These are phyloP conservation scores for Metacarcinus magister DNA, from an alignment of 2,888 invertebrate genomes.

Conservation along the genomic window DNA sequence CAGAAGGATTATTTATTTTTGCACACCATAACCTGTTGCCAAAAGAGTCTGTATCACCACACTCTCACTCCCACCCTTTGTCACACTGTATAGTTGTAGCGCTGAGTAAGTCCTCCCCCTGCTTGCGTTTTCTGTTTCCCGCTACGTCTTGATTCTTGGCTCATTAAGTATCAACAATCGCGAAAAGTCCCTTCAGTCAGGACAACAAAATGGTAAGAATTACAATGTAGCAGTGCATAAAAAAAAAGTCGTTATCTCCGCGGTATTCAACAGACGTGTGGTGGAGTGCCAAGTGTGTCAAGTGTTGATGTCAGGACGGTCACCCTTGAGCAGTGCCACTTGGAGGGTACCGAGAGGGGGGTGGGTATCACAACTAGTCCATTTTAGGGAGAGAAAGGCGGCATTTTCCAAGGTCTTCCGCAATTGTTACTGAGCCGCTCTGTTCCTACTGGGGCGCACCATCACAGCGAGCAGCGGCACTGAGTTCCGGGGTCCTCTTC, in stretches of 20 bases:
- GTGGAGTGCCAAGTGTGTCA: background rate
- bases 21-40: background rate
- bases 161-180: background rate
- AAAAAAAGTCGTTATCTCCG: background rate
- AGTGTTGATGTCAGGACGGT: background rate
- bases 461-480: background rate
- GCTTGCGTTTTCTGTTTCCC: background rate
- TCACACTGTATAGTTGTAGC: background rate
- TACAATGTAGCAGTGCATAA: background rate
- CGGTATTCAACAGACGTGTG: background rate
- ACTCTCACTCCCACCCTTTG: background rate
- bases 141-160: background rate
- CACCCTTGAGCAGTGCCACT: background rate
- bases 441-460: background rate
- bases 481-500: background rate
- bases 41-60: background rate
- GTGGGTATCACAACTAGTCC: background rate
- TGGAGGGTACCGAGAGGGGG: background rate
- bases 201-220: background rate
- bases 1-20: background rate
- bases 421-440: constrained; percentile 7
- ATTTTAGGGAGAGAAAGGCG: background rate
- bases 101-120: background rate
- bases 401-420: background rate
- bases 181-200: background rate